These are phyloP conservation scores for Picus viridis DNA, from an alignment of 2,797 vertebrate genomes.

Conservation along the genomic window DNA sequence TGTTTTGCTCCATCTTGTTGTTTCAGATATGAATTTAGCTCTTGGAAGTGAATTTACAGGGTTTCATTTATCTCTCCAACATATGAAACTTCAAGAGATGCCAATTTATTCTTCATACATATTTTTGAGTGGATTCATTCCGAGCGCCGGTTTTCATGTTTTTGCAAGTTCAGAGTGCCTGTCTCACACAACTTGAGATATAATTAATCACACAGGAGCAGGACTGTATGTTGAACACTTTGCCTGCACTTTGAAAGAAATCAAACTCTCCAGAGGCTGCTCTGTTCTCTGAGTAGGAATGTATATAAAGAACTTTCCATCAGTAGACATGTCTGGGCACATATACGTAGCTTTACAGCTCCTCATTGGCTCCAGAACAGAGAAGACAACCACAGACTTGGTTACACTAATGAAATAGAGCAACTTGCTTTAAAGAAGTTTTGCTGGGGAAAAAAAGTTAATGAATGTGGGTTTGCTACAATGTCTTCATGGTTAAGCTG, in stretches of 20 bases:
- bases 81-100: slow-evolving; percentile 9
- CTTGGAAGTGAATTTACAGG: slow-evolving; percentile 1
- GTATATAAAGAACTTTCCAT: not conserved
- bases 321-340: not conserved
- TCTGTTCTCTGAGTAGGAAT: not conserved
- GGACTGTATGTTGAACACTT: slow-evolving; percentile 35
- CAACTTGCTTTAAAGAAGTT: slow-evolving; percentile 18
- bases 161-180: slow-evolving; percentile 40
- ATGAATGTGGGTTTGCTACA: not conserved
- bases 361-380: slow-evolving; percentile 19
- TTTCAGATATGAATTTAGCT: not conserved
- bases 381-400: not conserved
- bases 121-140: slow-evolving; percentile 27
- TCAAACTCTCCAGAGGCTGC: not conserved
- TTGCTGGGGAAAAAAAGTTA: not conserved
- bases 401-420: slow-evolving; percentile 4
- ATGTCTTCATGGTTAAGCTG: not conserved
- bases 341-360: not conserved
- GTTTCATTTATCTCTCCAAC: slow-evolving; percentile 21
- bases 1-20: not conserved
- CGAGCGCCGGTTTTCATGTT: not conserved
- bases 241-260: slow-evolving; percentile 15
- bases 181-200: slow-evolving; percentile 10
- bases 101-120: slow-evolving; percentile 29
- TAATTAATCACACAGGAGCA: slow-evolving; percentile 54